Conservation (phyloP, 2,888 invertebrate species). For the Pseudococcus jackbeardsleyi region DNA sequence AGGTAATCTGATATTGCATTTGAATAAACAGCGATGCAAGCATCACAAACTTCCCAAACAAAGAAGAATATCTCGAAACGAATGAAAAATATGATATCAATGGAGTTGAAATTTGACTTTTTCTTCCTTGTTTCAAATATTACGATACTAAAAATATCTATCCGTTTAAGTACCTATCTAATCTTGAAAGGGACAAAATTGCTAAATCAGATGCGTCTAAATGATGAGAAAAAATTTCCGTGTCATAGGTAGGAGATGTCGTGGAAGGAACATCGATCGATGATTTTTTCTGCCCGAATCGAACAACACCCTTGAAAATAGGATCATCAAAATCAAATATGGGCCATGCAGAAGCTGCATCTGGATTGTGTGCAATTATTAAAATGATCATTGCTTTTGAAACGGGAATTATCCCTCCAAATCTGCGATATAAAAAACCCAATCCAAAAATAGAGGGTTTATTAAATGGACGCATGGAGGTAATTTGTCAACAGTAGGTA, state of each 20-base stretch:
- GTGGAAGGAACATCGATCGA: conserved; percentile 67
- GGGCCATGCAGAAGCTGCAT: conserved; percentile 71
- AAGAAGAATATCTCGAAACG: too few relatives aligned
- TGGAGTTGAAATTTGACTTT: too few relatives aligned
- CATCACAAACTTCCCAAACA: too few relatives aligned
- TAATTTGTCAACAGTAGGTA: conserved; percentile 62
- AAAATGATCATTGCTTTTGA: conserved; percentile 70
- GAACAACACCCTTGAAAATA: conserved; percentile 71
- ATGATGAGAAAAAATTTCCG: too few relatives aligned
- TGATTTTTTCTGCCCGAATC: conserved; percentile 61
- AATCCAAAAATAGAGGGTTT: conserved; percentile 67
- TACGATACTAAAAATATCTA: too few relatives aligned
- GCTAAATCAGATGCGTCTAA: too few relatives aligned
- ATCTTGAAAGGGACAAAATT: too few relatives aligned
- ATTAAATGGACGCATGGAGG: conserved; percentile 67
- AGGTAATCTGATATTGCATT: too few relatives aligned
- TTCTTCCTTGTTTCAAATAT: too few relatives aligned
- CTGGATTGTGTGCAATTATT: conserved; percentile 71
- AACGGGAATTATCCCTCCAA: conserved; percentile 68
- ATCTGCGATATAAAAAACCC: conserved; percentile 68
- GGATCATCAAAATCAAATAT: conserved; percentile 72
- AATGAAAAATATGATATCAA: too few relatives aligned
- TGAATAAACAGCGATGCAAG: too few relatives aligned
- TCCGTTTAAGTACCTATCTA: too few relatives aligned
- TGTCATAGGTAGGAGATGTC: conserved; percentile 66